phyloP scores from a whole-genome alignment of 1,140 invertebrate species.

The Melitaea cinxia region DNA sequence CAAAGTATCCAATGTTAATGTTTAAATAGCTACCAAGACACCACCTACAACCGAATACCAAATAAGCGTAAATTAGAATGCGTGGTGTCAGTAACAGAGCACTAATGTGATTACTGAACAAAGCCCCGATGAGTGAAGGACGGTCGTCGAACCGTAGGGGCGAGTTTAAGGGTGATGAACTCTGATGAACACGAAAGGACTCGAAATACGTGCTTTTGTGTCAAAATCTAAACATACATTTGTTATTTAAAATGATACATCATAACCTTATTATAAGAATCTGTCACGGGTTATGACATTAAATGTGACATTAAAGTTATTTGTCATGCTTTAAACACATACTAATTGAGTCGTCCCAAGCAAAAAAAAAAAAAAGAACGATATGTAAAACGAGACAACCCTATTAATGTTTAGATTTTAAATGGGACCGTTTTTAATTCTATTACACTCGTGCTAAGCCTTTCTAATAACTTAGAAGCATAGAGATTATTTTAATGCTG shows the following conservation, averaged over 20 bases:
- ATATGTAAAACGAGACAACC: neutral
- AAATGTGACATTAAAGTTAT: constrained; percentile 20
- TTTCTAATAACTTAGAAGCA: neutral
- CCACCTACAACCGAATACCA: neutral
- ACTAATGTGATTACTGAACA: constrained; percentile 28
- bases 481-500: neutral
- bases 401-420: neutral
- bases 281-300: constrained; percentile 2
- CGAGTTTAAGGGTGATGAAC: neutral
- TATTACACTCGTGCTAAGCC: neutral
- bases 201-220: neutral
- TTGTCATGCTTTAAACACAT: constrained; percentile 10
- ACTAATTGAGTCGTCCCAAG: neutral
- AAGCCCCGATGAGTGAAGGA: constrained; percentile 23
- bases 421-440: neutral
- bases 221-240: neutral
- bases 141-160: constrained; percentile 21
- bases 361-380: neutral
- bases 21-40: neutral
- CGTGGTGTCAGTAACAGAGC: constrained; percentile 9
- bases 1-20: neutral
- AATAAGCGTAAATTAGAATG: constrained; percentile 2
- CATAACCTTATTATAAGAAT: neutral
- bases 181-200: neutral
- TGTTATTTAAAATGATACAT: neutral